Conservation (phyloP, 37 sponge, comb jelly and placozoan species). For the Beroe forskalii region DNA sequence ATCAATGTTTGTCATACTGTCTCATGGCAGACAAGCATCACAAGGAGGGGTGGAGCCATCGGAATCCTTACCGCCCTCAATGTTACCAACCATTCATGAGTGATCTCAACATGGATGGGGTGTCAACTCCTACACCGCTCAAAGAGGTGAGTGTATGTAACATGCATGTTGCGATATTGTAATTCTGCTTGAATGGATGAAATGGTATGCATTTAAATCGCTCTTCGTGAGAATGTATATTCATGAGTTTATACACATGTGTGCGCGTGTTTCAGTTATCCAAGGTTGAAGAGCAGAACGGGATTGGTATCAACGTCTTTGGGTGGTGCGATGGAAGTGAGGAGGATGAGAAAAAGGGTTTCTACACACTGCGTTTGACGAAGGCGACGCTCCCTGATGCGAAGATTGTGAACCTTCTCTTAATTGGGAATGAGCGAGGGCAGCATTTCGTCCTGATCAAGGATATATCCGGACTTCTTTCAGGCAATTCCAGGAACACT, state of each 20-base stretch:
- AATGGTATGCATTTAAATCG: too few relatives aligned
- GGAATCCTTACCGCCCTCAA: not conserved
- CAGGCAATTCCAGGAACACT: not conserved
- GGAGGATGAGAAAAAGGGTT: not conserved
- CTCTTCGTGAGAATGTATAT: too few relatives aligned
- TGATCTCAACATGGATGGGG: not conserved
- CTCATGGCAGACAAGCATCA: not conserved
- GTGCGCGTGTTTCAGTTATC: not conserved
- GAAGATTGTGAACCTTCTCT: not conserved
- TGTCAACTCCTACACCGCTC: not conserved
- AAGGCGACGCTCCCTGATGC: not conserved
- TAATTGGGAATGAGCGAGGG: not conserved
- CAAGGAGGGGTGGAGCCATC: not conserved
- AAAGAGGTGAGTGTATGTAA: slow-evolving; percentile 6
- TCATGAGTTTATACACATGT: too few relatives aligned
- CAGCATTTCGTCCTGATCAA: slow-evolving; percentile 7
- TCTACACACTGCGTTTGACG: not conserved
- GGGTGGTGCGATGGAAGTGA: not conserved
- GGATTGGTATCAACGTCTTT: not conserved
- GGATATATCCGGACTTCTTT: not conserved
- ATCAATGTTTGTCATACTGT: not conserved
- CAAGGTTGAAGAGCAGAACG: not conserved
- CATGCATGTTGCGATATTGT: too few relatives aligned
- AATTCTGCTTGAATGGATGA: too few relatives aligned
- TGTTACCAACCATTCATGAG: not conserved